Base-by-base conservation (phyloP, 2,113 vertebrate species). In the Gobiocypris rarus region DNA sequence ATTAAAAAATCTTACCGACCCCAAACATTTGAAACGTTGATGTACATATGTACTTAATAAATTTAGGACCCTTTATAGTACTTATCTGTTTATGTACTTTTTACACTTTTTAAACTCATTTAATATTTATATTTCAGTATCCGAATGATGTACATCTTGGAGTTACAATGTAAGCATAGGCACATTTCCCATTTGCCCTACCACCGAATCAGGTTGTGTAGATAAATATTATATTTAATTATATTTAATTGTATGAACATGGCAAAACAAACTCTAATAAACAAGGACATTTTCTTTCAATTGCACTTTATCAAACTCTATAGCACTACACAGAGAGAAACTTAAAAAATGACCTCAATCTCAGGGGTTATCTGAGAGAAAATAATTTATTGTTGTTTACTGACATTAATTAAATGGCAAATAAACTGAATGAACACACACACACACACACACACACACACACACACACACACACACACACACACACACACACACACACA, bases 351-450 rank as follows among this genome's bases (percentile, higher is more conserved):
- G 56, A 17, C 56, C 56, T 61, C 13, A 24, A 61, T 78, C n/a
- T 78, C 14, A 26, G 56, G 34, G 58, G 34, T 84, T 74, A 82
- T 87, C 74, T 34, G 77, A 74, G 28, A 83, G 22, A 81, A 67
- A 58, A 69, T 59, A 79, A 87, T 71, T 24, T 52, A 63, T 56
- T 71, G 85, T 48, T 82, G 78, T 88, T 75, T 58, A 54, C 54
- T 59, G 43, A 13, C 58, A 83, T 84, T 86, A 90, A 89, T 90
- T 87, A 89, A 87, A 80, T 85, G 83, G 82, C 85, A 86, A 84
- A 86, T 83, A 87, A 83, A 76, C 74, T 88, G 84, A 85, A 74
- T 17, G 52, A 76, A 58, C 15, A n/a, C 26, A 28, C 59, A 63
- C 26, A 31, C 26, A 58, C 22, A 11, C 1, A 58, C 48, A 52